Percentiles rank a stretch among this genome's conserved stretches.
phyloP scores from a whole-genome alignment of 2,888 invertebrate species.

The Cephus nigrinus region DNA sequence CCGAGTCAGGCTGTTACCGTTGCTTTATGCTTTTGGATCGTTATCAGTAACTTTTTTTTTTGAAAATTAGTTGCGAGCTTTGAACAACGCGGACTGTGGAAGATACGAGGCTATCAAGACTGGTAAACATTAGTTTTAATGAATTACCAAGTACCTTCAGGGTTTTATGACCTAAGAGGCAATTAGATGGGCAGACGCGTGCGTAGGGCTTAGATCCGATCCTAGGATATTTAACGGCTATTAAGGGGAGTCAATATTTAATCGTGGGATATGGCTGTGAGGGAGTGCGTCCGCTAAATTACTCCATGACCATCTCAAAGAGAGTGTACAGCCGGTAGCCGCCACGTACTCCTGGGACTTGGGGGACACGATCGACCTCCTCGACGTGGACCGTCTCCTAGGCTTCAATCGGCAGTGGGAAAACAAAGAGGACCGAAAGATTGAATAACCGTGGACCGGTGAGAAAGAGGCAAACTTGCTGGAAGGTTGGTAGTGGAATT shows the following conservation, averaged over 20 bases:
- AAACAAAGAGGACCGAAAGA: background rate
- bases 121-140: background rate
- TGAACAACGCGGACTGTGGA: background rate
- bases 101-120: background rate
- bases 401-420: background rate
- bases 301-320: background rate
- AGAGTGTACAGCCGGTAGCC: background rate
- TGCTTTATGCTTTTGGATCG: background rate
- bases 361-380: background rate
- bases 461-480: background rate
- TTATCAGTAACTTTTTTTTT: background rate
- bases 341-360: background rate
- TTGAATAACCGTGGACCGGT: background rate
- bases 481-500: background rate
- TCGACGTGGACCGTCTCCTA: background rate
- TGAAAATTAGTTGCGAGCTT: background rate
- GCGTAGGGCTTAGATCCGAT: background rate
- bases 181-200: background rate
- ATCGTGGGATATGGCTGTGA: background rate
- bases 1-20: background rate
- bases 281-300: background rate
- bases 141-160: background rate
- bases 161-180: background rate
- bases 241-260: conserved; percentile 1
- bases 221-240: background rate